Evolutionary conservation across 2,797 vertebrate species (phyloP).

Genomic region (Coregonus sp.): DNA sequence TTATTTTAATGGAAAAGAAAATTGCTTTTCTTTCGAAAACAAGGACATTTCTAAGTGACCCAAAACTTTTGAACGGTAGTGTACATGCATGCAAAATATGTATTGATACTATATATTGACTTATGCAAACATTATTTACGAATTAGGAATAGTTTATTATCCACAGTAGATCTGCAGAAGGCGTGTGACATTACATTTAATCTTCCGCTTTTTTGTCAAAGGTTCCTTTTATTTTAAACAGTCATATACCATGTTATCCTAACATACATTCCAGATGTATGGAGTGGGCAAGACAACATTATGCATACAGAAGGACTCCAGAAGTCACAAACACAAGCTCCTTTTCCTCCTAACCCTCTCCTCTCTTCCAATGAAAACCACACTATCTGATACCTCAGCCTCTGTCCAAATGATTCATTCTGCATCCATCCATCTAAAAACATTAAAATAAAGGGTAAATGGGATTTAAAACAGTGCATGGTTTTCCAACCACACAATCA

Average conservation of each 20-base stretch:
- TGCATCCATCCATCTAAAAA: slow-evolving; percentile 64
- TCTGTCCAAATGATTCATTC: slow-evolving; percentile 70
- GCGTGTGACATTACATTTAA: background rate
- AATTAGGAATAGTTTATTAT: background rate
- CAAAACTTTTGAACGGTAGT: too few species aligned
- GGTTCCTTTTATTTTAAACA: background rate
- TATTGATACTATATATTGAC: background rate
- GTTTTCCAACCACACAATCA: slow-evolving; percentile 62
- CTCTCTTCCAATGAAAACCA: slow-evolving; percentile 57
- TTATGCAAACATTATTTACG: too few species aligned
- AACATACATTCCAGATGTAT: background rate
- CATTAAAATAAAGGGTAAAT: slow-evolving; percentile 66
- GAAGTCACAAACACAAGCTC: slow-evolving; percentile 70
- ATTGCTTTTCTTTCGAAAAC: too few species aligned
- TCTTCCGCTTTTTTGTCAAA: background rate
- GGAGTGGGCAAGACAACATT: background rate
- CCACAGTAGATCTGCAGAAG: background rate
- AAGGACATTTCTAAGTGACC: too few species aligned
- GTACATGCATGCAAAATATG: background rate
- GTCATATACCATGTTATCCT: background rate
- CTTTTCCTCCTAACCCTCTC: slow-evolving; percentile 48
- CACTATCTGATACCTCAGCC: slow-evolving; percentile 65
- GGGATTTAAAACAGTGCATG: slow-evolving; percentile 62
- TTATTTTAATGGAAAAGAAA: too few species aligned
- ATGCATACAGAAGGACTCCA: slow-evolving; percentile 49